Conservation (phyloP, 92 coral and sea anemone species). For the Epizoanthus stellaris region DNA sequence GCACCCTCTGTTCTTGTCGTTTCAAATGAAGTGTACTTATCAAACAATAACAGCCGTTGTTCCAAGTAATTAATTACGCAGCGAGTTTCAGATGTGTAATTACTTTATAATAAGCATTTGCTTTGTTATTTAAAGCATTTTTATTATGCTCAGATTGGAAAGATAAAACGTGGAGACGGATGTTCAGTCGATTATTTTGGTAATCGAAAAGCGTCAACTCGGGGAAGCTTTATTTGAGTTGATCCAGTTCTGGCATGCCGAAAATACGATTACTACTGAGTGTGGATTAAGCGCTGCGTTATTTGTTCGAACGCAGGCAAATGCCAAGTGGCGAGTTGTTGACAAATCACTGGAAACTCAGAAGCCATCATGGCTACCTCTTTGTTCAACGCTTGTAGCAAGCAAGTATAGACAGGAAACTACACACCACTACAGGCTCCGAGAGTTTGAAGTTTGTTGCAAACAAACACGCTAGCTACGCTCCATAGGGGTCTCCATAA, state of each 20-base stretch:
- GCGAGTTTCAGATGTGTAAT: constrained; percentile 32
- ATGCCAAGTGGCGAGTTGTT: constrained; percentile 9
- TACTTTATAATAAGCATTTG: constrained; percentile 42
- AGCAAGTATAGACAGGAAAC: neutral
- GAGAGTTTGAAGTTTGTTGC: neutral
- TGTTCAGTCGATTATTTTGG: too few relatives aligned
- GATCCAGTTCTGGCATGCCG: neutral
- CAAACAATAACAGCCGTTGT: constrained; percentile 29
- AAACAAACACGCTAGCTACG: neutral
- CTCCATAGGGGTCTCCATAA: neutral
- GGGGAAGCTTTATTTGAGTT: neutral
- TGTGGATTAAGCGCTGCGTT: constrained; percentile 2
- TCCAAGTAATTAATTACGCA: constrained; percentile 36
- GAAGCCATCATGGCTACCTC: neutral
- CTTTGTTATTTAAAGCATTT: constrained; percentile 8
- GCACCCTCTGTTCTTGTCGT: neutral
- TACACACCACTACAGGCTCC: neutral
- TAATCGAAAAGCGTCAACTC: neutral
- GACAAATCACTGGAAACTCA: constrained; percentile 11
- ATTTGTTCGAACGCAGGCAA: constrained; percentile 17
- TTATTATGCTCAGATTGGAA: constrained; percentile 10
- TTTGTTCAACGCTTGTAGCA: neutral
- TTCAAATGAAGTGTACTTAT: constrained; percentile 16
- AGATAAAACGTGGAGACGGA: constrained; percentile 14
- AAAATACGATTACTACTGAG: constrained; percentile 1